Percentiles rank a stretch among this genome's conserved stretches.
Evolutionary conservation across 2,113 vertebrate species (phyloP).

Genomic region (Myrmecophaga tridactyla): DNA sequence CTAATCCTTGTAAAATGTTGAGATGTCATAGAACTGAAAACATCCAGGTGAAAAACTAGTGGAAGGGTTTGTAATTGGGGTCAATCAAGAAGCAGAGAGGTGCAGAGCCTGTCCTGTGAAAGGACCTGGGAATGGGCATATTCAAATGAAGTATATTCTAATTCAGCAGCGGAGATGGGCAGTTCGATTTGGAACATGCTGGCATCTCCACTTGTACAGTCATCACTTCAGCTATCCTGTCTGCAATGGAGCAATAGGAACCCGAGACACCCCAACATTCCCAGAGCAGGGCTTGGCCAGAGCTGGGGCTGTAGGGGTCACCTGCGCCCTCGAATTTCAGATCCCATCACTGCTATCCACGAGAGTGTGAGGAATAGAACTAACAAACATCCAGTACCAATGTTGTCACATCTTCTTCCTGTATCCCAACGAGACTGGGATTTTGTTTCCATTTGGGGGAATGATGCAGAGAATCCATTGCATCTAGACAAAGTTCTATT

Average conservation of each 20-base stretch:
- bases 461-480: not conserved
- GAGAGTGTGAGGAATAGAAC: not conserved
- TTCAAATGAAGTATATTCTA: not conserved
- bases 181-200: rapidly evolving
- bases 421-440: not conserved
- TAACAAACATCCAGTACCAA: not conserved
- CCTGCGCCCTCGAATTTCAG: not conserved
- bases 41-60: not conserved
- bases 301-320: not conserved
- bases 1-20: not conserved
- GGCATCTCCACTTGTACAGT: not conserved
- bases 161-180: not conserved
- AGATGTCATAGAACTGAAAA: not conserved
- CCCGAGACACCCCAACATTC: not conserved
- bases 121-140: not conserved
- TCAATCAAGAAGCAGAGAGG: not conserved
- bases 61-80: not conserved
- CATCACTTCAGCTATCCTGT: rapidly evolving
- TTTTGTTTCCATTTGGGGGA: not conserved
- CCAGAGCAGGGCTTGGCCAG: rapidly evolving
- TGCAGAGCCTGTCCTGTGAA: not conserved
- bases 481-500: rapidly evolving
- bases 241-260: rapidly evolving
- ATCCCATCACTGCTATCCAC: not conserved
- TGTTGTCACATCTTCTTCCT: not conserved